Base-by-base conservation (phyloP, 53 echinoderm and acorn worm genomes). In the Echinarachnius parma region DNA sequence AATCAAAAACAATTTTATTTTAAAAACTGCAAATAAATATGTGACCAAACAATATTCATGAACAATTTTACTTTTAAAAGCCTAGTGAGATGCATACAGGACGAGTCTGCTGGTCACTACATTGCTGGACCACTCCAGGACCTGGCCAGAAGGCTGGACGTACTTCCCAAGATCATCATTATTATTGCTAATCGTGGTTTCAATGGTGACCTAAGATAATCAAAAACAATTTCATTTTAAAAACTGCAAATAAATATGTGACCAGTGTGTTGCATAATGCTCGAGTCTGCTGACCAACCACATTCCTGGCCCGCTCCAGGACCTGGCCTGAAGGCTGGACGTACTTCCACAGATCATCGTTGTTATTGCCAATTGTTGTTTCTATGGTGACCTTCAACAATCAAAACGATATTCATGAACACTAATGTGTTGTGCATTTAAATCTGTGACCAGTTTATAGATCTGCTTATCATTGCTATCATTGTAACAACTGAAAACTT, bases 361-460 rank as follows among this genome's bases (percentile, higher is more conserved):
- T 96, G 46, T 52, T 59, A 39, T 98, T 98, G 18, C 98, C 91
- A 52, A 91, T 91, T 13, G 98, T 98, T 9, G 98, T 98, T 77
- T 98, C 98, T 77, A 91, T 70, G 34, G 79, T 84, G 9, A 98
- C 98, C 98, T 98, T n/a, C n/a, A n/a, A n/a, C n/a, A n/a, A n/a
- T n/a, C n/a, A n/a, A n/a, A n/a, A n/a, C n/a, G n/a, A n/a, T n/a
- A n/a, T n/a, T n/a, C n/a, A n/a, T n/a, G n/a, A n/a, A n/a, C n/a
- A n/a, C n/a, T n/a, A n/a, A n/a, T n/a, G n/a, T n/a, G n/a, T n/a
- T n/a, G n/a, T n/a, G n/a, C n/a, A n/a, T n/a, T n/a, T n/a, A n/a
- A n/a, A n/a, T n/a, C n/a, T n/a, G n/a, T n/a, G n/a, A n/a, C n/a
- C n/a, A n/a, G n/a, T n/a, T n/a, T n/a, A n/a, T n/a, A n/a, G n/a